Conservation (phyloP, 1,140 invertebrate species). For the Planococcus citri region DNA sequence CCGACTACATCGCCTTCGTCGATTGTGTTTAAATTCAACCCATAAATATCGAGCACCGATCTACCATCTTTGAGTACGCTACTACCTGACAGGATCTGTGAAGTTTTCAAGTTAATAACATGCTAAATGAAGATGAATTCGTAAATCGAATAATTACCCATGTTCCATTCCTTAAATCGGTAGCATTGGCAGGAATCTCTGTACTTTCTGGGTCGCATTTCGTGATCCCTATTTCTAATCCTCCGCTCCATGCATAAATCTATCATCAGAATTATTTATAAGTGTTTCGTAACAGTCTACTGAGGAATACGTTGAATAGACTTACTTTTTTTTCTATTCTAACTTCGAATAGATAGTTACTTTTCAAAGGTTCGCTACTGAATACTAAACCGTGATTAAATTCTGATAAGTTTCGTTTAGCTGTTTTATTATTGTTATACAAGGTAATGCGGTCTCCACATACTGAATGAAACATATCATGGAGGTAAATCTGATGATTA, state of each 20-base stretch:
- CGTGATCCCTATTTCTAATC: constrained; percentile 83
- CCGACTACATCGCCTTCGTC: constrained; percentile 74
- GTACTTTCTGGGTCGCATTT: constrained; percentile 66
- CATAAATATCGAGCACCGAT: constrained; percentile 65
- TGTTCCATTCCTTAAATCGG: constrained; percentile 66
- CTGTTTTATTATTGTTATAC: constrained; percentile 66
- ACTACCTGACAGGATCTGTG: constrained; percentile 66
- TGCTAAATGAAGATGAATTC: not conserved
- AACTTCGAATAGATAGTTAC: constrained; percentile 79
- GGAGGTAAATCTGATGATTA: not conserved
- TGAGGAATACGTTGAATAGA: not conserved
- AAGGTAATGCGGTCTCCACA: constrained; percentile 68
- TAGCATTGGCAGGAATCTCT: constrained; percentile 68
- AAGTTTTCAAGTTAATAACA: constrained; percentile 17
- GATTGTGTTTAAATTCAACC: constrained; percentile 65
- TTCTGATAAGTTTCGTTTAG: constrained; percentile 58
- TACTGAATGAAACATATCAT: constrained; percentile 54
- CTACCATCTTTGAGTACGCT: constrained; percentile 73
- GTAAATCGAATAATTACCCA: constrained; percentile 59
- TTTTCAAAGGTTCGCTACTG: constrained; percentile 61
- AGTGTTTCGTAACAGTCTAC: not conserved
- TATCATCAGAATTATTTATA: constrained; percentile 31
- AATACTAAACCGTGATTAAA: constrained; percentile 80
- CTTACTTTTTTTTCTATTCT: constrained; percentile 74
- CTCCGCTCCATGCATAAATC: constrained; percentile 76